These are phyloP conservation scores for Bergia puertoricense DNA, from an alignment of 92 coral and sea anemone genomes.

Conservation along the genomic window DNA sequence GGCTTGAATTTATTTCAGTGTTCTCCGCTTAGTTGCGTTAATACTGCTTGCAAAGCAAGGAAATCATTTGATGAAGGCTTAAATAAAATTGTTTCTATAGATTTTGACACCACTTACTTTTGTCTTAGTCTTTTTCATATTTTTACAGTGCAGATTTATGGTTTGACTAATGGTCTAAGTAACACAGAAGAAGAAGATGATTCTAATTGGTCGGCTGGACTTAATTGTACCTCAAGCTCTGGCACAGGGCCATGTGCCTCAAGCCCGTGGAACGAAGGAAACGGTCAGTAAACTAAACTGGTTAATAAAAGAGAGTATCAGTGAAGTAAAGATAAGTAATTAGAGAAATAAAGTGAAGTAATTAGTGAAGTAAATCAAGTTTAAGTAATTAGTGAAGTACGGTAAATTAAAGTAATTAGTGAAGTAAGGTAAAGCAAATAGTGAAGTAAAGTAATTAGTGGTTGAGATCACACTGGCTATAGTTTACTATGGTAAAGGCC, in stretches of 20 bases:
- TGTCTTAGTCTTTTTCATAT: neutral
- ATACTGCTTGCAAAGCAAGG: neutral
- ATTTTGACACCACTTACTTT: neutral
- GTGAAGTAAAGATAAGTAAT: neutral
- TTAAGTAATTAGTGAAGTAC: too few relatives aligned
- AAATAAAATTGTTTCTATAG: too few relatives aligned
- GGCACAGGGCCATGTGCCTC: constrained; percentile 10
- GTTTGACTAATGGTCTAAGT: neutral
- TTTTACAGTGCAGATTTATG: neutral
- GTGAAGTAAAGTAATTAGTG: too few relatives aligned
- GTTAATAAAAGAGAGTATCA: too few relatives aligned
- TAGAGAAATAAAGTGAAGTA: too few relatives aligned
- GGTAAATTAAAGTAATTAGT: too few relatives aligned
- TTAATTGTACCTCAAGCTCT: constrained; percentile 9
- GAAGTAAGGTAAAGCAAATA: too few relatives aligned
- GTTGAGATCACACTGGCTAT: too few relatives aligned
- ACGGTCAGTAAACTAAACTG: neutral
- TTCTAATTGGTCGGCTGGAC: constrained; percentile 22
- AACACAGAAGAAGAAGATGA: neutral
- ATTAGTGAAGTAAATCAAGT: too few relatives aligned
- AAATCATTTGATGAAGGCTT: too few relatives aligned
- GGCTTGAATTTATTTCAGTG: too few relatives aligned
- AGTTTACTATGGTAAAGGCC: too few relatives aligned
- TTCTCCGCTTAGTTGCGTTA: neutral
- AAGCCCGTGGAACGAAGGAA: constrained; percentile 15